A percentile compares a stretch with the other conserved stretches of the same genome.
Conservation (phyloP, 2,113 vertebrate species). For the Conger conger region DNA sequence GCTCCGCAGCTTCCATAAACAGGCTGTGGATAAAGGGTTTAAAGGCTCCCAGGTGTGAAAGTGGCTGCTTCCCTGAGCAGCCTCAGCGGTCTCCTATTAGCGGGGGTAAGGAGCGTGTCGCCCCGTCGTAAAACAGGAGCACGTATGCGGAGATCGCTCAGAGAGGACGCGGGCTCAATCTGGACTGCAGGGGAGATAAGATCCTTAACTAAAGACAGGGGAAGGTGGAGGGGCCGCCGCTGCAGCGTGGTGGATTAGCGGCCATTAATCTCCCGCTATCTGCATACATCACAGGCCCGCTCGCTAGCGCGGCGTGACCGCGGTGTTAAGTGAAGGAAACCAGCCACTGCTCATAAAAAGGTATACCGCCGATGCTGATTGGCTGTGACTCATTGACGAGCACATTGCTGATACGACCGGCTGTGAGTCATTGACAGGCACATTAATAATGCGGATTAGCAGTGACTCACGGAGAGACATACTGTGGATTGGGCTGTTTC, state of each 20-base stretch:
- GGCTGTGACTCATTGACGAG: not conserved
- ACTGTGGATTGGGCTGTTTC: not conserved
- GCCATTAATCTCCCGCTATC: slow-evolving; percentile 22
- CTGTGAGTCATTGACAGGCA: not conserved
- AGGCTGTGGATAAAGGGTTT: not conserved
- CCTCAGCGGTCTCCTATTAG: not conserved
- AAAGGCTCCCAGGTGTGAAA: not conserved
- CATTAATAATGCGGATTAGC: not conserved
- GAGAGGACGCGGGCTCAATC: not conserved
- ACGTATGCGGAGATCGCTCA: not conserved
- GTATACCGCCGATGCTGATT: not conserved
- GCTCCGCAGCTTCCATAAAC: not conserved
- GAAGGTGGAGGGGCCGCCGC: not conserved
- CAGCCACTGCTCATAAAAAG: not conserved
- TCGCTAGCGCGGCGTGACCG: slow-evolving; percentile 21
- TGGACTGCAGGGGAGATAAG: not conserved
- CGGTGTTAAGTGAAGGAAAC: slow-evolving; percentile 19
- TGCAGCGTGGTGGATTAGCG: not conserved
- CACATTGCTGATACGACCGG: not conserved
- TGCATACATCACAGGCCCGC: not conserved
- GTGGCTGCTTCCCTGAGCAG: not conserved
- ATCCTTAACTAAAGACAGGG: not conserved
- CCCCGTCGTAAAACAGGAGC: not conserved
- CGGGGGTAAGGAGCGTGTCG: not conserved
- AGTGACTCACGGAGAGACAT: not conserved